Conservation (phyloP, 2,888 invertebrate genomes). For the Colostygia pectinataria region DNA sequence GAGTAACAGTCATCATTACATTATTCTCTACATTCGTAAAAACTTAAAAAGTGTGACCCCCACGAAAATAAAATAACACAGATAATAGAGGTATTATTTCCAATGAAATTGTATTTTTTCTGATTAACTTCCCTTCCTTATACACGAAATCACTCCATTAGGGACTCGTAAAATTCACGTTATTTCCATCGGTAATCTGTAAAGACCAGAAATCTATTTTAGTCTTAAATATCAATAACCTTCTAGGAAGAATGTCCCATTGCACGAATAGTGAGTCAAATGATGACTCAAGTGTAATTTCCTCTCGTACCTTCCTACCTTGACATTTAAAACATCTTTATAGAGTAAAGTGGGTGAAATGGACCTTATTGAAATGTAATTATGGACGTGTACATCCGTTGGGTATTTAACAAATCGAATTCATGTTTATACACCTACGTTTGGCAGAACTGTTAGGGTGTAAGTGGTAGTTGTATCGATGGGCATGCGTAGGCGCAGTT, state of each 20-base stretch:
- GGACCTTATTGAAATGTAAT: constrained; percentile 16
- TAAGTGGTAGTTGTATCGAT: constrained; percentile 42
- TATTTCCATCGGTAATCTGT: constrained; percentile 10
- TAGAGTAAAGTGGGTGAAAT: constrained; percentile 20
- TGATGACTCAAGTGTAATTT: constrained; percentile 27
- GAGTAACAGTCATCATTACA: no score
- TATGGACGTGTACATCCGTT: constrained; percentile 17
- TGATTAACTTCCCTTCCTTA: constrained; percentile 7
- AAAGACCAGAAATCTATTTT: constrained; percentile 28
- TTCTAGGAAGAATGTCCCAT: constrained; percentile 27
- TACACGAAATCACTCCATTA: constrained; percentile 9
- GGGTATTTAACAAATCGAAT: constrained; percentile 28
- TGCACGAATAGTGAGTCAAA: constrained; percentile 28
- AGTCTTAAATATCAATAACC: constrained; percentile 22
- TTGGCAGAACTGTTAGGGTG: constrained; percentile 23
- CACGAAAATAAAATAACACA: not conserved
- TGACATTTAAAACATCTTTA: constrained; percentile 31
- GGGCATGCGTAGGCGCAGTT: constrained; percentile 51
- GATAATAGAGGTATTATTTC: not conserved
- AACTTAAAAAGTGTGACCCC: not conserved
- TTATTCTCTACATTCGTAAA: no score
- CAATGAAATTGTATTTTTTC: not conserved
- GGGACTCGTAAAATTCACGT: constrained; percentile 14
- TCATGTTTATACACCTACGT: constrained; percentile 29
- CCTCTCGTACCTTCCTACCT: constrained; percentile 31